Base-by-base conservation (phyloP, 2,797 vertebrate species). In the Protosalanx chinensis region DNA sequence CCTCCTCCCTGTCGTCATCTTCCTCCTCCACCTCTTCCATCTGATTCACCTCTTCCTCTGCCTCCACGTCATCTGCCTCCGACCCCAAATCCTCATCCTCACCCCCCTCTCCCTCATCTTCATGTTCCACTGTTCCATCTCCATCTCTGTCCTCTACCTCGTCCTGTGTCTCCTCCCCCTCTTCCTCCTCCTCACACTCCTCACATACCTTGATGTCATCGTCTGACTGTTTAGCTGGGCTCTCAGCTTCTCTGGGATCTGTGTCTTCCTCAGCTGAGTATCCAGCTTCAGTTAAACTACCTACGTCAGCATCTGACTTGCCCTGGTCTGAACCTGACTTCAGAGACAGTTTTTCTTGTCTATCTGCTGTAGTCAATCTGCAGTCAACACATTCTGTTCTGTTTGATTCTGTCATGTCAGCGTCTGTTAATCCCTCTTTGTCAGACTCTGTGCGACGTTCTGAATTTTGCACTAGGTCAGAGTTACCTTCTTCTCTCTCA, bases 1-100 rank as follows among this genome's bases (percentile, higher is more conserved):
- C 35, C 3, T 12, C 56, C 51, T 82, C 74, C 16, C 68, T 61
- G 57, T 64, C 13, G 51, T 77, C 75, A 15, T 76, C 56, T 41
- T 57, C 77, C 8, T 3, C 32, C 23, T 60, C 58, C 58, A 60
- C 23, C 4, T 7, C 58, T 20, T 60, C 58, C 23, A 27, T 27
- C 23, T 27, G 23, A 12, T 4, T 23, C 58, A 3, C 58, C 58
- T 29, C 27, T 10, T 12, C 58, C 58, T 60, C 20, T 29, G 27
- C 58, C 13, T 29, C 46, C 23, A 33, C 61, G 2, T 64, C 37
- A 27, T 41, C n/a, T 64, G 63, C 33, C 30, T 3, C 3, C 13
- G 32, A 30, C 49, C 29, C 33, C 60, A 20, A 27, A 27, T 61
- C 46, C 60, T 71, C 58, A 6, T 16, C 69, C 30, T 5, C 56